Conservation (phyloP, 2,888 invertebrate species). For the Mesorhabditis spiculigera region DNA sequence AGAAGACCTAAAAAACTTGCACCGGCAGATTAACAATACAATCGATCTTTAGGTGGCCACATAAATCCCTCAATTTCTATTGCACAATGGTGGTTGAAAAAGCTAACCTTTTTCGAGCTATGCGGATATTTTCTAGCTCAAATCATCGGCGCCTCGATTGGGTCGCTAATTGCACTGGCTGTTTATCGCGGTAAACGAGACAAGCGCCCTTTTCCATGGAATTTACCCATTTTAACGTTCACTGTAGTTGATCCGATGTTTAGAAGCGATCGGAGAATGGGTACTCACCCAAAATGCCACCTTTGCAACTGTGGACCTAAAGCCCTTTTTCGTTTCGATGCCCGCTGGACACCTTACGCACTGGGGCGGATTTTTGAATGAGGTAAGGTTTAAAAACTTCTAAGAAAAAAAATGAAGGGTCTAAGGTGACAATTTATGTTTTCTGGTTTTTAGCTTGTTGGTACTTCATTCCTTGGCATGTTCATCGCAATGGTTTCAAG, state of each 20-base stretch:
- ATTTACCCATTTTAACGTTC: too few relatives aligned
- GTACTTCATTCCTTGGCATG: conserved; percentile 4
- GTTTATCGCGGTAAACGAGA: neutral
- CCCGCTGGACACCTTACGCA: neutral
- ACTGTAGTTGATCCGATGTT: neutral
- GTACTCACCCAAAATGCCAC: too few relatives aligned
- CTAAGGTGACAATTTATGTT: too few relatives aligned
- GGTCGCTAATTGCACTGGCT: neutral
- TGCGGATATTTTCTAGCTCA: neutral
- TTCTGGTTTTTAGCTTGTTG: neutral
- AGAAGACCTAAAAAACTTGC: too few relatives aligned
- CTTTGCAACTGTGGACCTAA: neutral
- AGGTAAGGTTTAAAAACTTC: neutral
- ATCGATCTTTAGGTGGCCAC: neutral
- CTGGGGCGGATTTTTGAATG: neutral
- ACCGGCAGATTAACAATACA: neutral
- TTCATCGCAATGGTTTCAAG: neutral
- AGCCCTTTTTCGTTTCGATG: neutral
- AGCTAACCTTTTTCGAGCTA: neutral
- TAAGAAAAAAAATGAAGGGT: neutral
- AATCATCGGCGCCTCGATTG: neutral
- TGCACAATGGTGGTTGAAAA: neutral
- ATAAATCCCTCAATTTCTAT: neutral
- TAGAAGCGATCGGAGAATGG: neutral
- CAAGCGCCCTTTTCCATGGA: neutral